Evolutionary conservation across 2,797 vertebrate species (phyloP).

Genomic region (Sebastes taczanowskii): DNA sequence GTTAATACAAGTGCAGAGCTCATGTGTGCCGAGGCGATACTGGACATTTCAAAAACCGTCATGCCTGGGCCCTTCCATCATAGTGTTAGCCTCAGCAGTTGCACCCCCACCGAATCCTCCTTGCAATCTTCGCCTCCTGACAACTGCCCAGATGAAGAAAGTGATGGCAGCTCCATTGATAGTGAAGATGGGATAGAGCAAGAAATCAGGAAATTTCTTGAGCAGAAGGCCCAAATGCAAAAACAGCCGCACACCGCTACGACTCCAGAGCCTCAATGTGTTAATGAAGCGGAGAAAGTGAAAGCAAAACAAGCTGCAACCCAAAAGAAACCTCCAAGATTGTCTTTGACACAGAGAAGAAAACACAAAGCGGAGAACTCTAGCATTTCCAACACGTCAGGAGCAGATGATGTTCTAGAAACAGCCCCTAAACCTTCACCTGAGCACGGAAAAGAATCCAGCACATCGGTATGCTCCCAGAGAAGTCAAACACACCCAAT

Average conservation of each 20-base stretch:
- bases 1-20: constrained; percentile 91
- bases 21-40: constrained; percentile 96
- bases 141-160: constrained; percentile 63
- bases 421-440: constrained; percentile 20
- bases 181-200: constrained; percentile 97
- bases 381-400: constrained; percentile 7
- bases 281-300: constrained; percentile 45
- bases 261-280: constrained; percentile 5
- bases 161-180: constrained; percentile 89
- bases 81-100: constrained; percentile 37
- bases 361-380: constrained; percentile 72
- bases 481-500: constrained; percentile 24
- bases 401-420: constrained; percentile 34
- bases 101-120: constrained; percentile 38
- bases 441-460: constrained; percentile 46
- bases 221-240: constrained; percentile 90
- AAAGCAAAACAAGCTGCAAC: constrained; percentile 49
- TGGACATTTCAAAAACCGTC: constrained; percentile 97
- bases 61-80: constrained; percentile 84
- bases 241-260: constrained; percentile 58
- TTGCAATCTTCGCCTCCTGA: constrained; percentile 39
- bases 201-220: constrained; percentile 93
- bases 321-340: constrained; percentile 70
- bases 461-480: constrained; percentile 9
- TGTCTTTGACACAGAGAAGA: constrained; percentile 78